Evolutionary conservation across 2,888 invertebrate genomes (phyloP), one percentile per base, ranked within the genome.

Genomic region (Netelia melanura): DNA sequence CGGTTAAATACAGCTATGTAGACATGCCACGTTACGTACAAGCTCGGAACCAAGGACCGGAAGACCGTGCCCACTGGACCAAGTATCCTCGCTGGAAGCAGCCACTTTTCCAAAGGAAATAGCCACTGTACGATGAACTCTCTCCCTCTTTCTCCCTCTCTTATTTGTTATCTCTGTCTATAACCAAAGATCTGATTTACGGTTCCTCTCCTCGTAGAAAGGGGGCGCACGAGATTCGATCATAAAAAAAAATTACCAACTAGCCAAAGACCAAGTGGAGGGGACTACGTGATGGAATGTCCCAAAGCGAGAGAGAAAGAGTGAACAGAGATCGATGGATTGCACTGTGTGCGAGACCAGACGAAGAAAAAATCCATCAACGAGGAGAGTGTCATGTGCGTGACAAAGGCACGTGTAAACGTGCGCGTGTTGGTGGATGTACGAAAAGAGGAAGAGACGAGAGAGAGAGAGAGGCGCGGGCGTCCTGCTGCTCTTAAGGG

Each of bases 91-190:
- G 82, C 85, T 85, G 90, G 90, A 91, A 90, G 89, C 90, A 88
- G 90, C 91, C 91, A 90, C 90, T 91, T 89, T 90, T 91, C 90
- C 85, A 89, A 89, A 91, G 91, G 91, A 91, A 91, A 90, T 77
- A 77, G 81, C 87, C 79, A 81, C 86, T 83, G 87, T 77, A 81
- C 86, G 80, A 58, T 83, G 71, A 65, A 81, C 75, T 74, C 70
- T 54, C 44, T 52, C 5, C n/a, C 30, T n/a, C 65, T 21, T 21
- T 25, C 44, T 23, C 30, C 65, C 11, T 52, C 71, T 52, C 58
- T 58, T 58, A 11, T 14, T 54, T 14, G 2, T 11, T 14, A 54
- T 11, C n/a, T 11, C 38, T n/a, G 17, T 21, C 17, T 58, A 58
- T 9, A n/a, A 17, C n/a, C 54, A 38, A 54, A 62, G 77, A 62